These are phyloP conservation scores for Lamprologus tigripictilis DNA, from an alignment of 2,113 vertebrate species.

Conservation along the genomic window DNA sequence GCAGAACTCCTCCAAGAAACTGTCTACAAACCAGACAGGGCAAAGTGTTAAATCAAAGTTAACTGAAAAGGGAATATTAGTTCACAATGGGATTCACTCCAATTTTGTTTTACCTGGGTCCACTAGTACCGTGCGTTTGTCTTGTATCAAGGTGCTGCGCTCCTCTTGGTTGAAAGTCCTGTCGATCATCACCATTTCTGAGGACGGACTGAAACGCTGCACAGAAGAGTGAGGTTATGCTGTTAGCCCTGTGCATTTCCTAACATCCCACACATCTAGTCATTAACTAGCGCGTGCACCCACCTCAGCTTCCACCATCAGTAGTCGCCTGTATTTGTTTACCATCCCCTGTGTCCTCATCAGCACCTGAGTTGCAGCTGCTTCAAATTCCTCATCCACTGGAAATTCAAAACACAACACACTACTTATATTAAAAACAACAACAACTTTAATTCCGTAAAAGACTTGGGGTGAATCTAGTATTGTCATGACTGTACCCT, in stretches of 20 bases:
- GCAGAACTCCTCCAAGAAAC: conserved; percentile 92
- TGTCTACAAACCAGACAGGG: conserved; percentile 67
- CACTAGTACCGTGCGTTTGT: conserved; percentile 88
- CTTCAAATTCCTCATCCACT: conserved; percentile 94
- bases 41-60: not conserved
- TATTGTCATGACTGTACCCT: conserved; percentile 42
- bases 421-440: not conserved
- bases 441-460: not conserved
- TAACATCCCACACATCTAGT: not conserved
- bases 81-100: not conserved
- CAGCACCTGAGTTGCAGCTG: conserved; percentile 84
- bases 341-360: conserved; percentile 92
- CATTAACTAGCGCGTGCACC: not conserved
- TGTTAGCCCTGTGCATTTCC: not conserved
- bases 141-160: conserved; percentile 84
- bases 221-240: not conserved
- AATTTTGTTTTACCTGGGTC: conserved; percentile 81
- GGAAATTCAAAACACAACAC: not conserved
- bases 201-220: conserved; percentile 88
- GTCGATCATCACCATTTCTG: conserved; percentile 98
- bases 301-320: conserved; percentile 97
- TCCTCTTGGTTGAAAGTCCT: conserved; percentile 98
- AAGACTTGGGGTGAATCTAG: not conserved
- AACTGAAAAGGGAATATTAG: too few relatives aligned
- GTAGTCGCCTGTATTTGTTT: conserved; percentile 92